phyloP scores from a whole-genome alignment of 2,888 invertebrate species.

The Gymnosoma rotundatum region DNA sequence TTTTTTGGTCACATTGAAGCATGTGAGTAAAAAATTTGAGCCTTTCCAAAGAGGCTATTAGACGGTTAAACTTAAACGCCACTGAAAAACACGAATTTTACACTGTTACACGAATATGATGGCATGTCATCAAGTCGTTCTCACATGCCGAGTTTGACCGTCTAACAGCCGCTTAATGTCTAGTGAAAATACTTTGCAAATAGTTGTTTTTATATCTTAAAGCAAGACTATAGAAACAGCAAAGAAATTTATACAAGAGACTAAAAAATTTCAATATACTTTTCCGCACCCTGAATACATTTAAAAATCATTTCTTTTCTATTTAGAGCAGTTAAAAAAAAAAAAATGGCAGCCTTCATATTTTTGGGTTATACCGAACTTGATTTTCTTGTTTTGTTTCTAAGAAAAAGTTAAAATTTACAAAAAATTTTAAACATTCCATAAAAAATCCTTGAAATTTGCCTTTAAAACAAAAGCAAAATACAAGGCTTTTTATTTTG shows the following conservation, averaged over 20 bases:
- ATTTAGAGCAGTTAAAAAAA: background rate
- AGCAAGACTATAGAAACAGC: background rate
- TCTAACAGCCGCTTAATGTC: too few species aligned
- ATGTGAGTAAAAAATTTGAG: too few species aligned
- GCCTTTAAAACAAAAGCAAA: background rate
- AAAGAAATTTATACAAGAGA: background rate
- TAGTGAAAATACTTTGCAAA: too few species aligned
- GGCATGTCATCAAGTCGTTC: too few species aligned
- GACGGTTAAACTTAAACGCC: too few species aligned
- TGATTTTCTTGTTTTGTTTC: conserved; percentile 64
- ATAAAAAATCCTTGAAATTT: conserved; percentile 47
- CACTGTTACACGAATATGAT: too few species aligned
- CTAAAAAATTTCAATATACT: background rate
- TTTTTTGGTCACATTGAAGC: too few species aligned
- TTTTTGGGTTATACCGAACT: conserved; percentile 58
- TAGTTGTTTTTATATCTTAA: too few species aligned
- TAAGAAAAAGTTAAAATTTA: background rate
- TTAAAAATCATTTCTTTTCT: background rate
- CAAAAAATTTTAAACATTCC: background rate
- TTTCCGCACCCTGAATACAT: background rate
- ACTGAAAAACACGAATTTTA: too few species aligned
- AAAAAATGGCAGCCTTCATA: background rate
- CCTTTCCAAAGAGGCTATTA: too few species aligned
- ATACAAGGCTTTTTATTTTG: conserved; percentile 33
- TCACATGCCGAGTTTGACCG: too few species aligned